A percentile compares a stretch with the other conserved stretches of the same genome.
phyloP scores from a whole-genome alignment of 2,113 vertebrate genomes.

The Melanerpes aurifrons region DNA sequence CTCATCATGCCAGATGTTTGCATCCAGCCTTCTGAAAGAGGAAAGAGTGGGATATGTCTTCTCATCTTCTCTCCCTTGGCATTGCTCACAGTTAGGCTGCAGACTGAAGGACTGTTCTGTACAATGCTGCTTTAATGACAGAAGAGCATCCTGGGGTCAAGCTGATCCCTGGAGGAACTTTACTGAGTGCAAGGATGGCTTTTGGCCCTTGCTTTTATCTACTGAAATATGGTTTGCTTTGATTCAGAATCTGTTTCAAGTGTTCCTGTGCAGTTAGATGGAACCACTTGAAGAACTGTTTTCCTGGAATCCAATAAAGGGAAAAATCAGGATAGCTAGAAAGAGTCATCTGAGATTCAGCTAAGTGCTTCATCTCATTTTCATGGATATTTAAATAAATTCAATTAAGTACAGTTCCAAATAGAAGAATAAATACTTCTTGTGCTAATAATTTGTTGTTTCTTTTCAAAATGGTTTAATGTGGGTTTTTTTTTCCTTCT shows the following conservation, averaged over 20 bases:
- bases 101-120: not conserved
- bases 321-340: not conserved
- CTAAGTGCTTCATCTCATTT: not conserved
- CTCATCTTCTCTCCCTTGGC: not conserved
- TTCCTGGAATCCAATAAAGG: not conserved
- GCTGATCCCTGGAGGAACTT: not conserved
- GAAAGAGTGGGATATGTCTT: not conserved
- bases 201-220: conserved; percentile 29
- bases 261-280: not conserved
- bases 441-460: not conserved
- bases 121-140: not conserved
- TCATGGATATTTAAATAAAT: not conserved
- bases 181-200: not conserved
- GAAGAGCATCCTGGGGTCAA: not conserved
- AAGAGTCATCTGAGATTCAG: not conserved
- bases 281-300: not conserved
- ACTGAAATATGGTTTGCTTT: not conserved
- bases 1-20: not conserved
- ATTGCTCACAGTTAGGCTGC: not conserved
- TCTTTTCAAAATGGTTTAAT: not conserved
- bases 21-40: not conserved
- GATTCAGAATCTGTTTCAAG: conserved; percentile 1
- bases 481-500: not conserved
- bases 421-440: not conserved
- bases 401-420: not conserved